These are phyloP conservation scores for Porphyrio hochstetteri DNA, from an alignment of 2,113 vertebrate genomes.

Conservation along the genomic window DNA sequence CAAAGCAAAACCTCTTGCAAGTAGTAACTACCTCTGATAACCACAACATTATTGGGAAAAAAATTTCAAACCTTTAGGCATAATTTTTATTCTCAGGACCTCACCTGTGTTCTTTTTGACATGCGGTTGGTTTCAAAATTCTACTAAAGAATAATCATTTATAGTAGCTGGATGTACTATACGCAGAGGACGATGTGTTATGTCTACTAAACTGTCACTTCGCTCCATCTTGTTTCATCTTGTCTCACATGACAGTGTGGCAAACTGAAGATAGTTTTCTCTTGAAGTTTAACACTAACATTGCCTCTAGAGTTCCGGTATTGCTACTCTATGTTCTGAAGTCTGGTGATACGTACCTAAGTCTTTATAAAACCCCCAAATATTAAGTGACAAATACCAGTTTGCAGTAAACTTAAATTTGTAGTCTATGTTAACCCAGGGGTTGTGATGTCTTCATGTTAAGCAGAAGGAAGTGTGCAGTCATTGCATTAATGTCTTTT, in stretches of 20 bases:
- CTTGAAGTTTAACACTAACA: too few species aligned
- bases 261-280: not conserved
- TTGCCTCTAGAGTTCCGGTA: not conserved
- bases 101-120: not conserved
- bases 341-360: not conserved
- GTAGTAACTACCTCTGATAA: not conserved
- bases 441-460: not conserved
- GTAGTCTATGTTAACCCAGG: not conserved
- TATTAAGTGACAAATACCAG: not conserved
- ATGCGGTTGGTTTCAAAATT: not conserved
- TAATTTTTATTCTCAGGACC: not conserved
- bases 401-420: not conserved
- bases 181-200: not conserved
- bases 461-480: not conserved
- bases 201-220: not conserved
- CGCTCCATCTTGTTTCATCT: not conserved
- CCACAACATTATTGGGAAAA: not conserved
- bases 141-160: not conserved
- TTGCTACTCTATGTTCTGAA: not conserved
- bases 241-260: not conserved
- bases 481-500: not conserved
- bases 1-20: not conserved
- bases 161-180: not conserved
- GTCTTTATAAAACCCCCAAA: not conserved
- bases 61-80: not conserved